Conservation (phyloP, 2,113 vertebrate species). For the Seriola aureovittata region DNA sequence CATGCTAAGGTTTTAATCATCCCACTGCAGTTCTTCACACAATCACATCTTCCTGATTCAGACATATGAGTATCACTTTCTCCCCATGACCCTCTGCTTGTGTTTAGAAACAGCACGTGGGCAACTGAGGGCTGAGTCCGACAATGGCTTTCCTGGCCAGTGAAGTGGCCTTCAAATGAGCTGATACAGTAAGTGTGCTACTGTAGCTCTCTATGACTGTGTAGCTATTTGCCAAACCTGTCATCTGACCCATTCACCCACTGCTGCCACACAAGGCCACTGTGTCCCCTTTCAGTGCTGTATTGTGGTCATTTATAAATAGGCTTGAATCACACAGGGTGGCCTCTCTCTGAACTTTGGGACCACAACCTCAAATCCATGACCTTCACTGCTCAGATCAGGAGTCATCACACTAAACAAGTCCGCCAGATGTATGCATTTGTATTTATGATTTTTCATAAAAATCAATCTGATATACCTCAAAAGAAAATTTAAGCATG, state of each 20-base stretch:
- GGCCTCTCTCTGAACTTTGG: not conserved
- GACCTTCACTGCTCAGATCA: not conserved
- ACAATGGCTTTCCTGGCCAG: not conserved
- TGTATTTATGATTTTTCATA: not conserved
- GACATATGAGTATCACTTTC: constrained; percentile 8
- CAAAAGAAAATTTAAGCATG: not conserved
- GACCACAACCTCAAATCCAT: not conserved
- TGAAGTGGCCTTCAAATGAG: constrained; percentile 8
- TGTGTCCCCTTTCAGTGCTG: constrained; percentile 5
- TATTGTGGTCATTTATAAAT: constrained; percentile 41
- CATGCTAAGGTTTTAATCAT: not conserved
- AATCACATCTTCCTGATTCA: not conserved
- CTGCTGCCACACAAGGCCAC: not conserved
- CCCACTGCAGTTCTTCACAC: constrained; percentile 1
- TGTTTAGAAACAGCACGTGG: constrained; percentile 17
- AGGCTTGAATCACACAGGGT: not conserved
- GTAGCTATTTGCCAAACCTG: constrained; percentile 43
- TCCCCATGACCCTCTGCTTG: not conserved
- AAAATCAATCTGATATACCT: not conserved
- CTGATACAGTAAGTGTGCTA: constrained; percentile 51
- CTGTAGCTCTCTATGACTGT: constrained; percentile 32
- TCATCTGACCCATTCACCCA: constrained; percentile 54
- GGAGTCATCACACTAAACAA: not conserved
- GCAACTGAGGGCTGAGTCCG: not conserved
- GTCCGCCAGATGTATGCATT: not conserved